Conservation (phyloP, 2,113 vertebrate species). For the Phaethornis superciliosus region DNA sequence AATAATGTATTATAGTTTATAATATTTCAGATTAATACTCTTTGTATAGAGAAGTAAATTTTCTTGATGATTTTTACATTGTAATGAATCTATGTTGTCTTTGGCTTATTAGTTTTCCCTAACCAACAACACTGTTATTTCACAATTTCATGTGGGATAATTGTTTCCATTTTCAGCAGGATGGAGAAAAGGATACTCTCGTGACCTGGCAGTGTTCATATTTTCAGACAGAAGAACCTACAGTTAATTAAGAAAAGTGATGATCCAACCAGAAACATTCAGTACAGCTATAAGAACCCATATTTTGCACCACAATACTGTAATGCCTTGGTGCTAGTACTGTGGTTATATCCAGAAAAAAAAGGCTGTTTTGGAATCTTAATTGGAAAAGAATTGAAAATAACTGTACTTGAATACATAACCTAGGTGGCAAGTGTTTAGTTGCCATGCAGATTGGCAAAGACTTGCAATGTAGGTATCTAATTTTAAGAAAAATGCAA, state of each 20-base stretch:
- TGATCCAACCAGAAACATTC: background rate
- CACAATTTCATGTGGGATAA: background rate
- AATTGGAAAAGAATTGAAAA: conserved; percentile 43
- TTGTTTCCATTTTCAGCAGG: background rate
- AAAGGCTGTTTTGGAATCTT: conserved; percentile 3
- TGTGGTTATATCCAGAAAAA: background rate
- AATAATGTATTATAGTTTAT: background rate
- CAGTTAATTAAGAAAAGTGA: background rate
- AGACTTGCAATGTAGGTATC: background rate
- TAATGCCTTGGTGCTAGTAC: background rate
- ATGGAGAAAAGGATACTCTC: background rate
- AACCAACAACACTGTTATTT: background rate
- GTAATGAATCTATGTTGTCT: background rate
- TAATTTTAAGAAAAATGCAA: background rate
- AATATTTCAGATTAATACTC: background rate
- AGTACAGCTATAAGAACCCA: background rate
- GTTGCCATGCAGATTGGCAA: conserved; percentile 59
- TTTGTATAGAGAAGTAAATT: background rate
- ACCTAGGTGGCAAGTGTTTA: background rate
- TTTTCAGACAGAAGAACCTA: background rate
- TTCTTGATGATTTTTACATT: background rate
- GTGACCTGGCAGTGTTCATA: background rate
- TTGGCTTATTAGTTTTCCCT: background rate
- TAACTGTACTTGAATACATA: conserved; percentile 4
- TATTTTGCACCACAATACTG: background rate